These are phyloP conservation scores for Nothocercus nigrocapillus DNA, from an alignment of 2,113 vertebrate genomes.

Conservation along the genomic window DNA sequence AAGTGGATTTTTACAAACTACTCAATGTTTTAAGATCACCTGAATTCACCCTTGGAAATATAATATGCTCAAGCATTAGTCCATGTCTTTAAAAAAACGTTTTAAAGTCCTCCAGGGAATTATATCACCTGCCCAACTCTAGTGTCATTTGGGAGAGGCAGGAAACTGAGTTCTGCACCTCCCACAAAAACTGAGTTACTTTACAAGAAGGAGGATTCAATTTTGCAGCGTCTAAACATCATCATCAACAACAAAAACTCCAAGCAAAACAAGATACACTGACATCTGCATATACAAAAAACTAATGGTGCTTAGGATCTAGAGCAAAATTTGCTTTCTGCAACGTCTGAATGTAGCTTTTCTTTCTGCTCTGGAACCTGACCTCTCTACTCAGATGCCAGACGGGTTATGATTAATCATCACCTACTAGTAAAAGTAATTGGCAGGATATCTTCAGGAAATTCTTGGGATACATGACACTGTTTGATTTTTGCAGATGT, in stretches of 20 bases:
- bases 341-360: background rate
- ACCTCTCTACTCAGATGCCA: conserved; percentile 57
- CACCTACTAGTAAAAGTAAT: conserved; percentile 70
- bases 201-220: background rate
- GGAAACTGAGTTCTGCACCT: background rate
- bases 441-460: conserved; percentile 70
- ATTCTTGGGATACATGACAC: conserved; percentile 57
- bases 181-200: background rate
- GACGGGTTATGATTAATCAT: conserved; percentile 62
- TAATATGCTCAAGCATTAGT: background rate
- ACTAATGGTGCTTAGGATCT: background rate
- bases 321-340: background rate
- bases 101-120: background rate
- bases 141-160: background rate
- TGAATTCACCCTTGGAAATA: conserved; percentile 8
- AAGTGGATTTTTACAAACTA: conserved; percentile 2
- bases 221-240: background rate
- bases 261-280: background rate
- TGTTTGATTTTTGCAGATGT: conserved; percentile 70
- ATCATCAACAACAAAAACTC: background rate
- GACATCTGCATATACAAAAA: background rate
- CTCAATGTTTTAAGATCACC: conserved; percentile 30
- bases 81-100: background rate
- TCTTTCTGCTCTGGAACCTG: conserved; percentile 53
- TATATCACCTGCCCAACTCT: background rate